phyloP scores from a whole-genome alignment of 2,113 vertebrate genomes.

The Oryzias melastigma region DNA sequence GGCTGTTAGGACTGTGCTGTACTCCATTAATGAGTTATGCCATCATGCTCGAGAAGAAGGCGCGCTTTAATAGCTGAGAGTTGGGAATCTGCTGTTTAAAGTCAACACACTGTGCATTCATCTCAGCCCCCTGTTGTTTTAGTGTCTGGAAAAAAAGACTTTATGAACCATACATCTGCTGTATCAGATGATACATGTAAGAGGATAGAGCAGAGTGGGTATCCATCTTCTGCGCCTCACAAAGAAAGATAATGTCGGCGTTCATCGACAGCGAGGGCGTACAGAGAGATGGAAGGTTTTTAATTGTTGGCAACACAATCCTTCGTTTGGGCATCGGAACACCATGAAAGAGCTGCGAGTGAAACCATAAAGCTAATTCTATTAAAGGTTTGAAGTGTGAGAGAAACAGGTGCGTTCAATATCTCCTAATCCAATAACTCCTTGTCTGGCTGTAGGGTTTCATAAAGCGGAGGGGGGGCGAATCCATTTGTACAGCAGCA shows the following conservation, averaged over 20 bases:
- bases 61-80: constrained; percentile 42
- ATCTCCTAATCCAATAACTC: constrained; percentile 47
- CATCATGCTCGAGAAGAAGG: neutral
- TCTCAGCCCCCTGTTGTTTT: constrained; percentile 25
- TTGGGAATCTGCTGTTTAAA: constrained; percentile 41
- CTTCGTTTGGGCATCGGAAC: neutral
- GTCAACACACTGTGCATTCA: constrained; percentile 11
- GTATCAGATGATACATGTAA: constrained; percentile 17
- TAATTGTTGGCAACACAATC: neutral
- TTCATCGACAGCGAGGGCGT: neutral
- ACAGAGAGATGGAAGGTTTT: constrained; percentile 1
- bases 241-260: neutral
- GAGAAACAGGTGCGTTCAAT: constrained; percentile 30
- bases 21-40: neutral
- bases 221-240: constrained; percentile 19
- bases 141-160: constrained; percentile 16
- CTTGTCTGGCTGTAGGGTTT: constrained; percentile 10
- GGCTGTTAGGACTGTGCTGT: neutral
- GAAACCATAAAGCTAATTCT: constrained; percentile 12
- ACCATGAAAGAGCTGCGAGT: neutral
- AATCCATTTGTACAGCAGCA: neutral
- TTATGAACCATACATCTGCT: constrained; percentile 45
- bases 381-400: constrained; percentile 3
- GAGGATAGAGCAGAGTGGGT: neutral
- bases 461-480: neutral